Evolutionary conservation across 2,113 vertebrate species (phyloP), one percentile per base, ranked within the genome.

Genomic region (Leuciscus idus): DNA sequence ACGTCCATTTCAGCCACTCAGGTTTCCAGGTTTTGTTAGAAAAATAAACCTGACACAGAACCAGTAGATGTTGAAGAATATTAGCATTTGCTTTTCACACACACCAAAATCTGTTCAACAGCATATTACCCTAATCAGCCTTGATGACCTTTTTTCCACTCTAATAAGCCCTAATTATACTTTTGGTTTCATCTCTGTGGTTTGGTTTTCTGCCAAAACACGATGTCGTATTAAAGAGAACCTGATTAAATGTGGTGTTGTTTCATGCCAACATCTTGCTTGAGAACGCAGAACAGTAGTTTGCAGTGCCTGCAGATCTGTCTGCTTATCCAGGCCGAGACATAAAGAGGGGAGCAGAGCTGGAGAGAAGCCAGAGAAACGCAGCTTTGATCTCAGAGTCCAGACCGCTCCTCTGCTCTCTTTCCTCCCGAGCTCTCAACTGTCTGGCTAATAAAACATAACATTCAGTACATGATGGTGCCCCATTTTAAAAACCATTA

Each of bases 401-500:
- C 72, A 79, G 52, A 43, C 75, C 68, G 15, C 43, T 48, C 48
- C 10, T 6, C 68, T 55, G 13, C 28, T 81, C 11, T 86, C 59
- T 57, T 79, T 81, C 61, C 61, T 83, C 50, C 36, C 13, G 48
- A 74, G 5, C 36, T 78, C 76, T 57, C 57, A 55, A 78, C 33
- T 52, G 57, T 86, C 77, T 33, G 78, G 78, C 62, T 81, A 82
- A 85, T 50, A 89, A 30, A 84, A 74, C 36, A 26, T 86, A 86
- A 74, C 75, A 75, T 81, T 84, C 81, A 81, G 76, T 84, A 43
- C 81, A 33, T 84, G 66, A 75, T 26, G 64, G 59, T 88, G 81
- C 73, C 61, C 85, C 85, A 64, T 85, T 89, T 89, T 72, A 85
- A 86, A 86, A 89, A 46, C 77, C 81, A 86, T 84, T 86, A 84